Percentiles rank a stretch among this genome's conserved stretches.
These are phyloP conservation scores for Norana najaformis DNA, from an alignment of 2,888 invertebrate genomes.

Conservation along the genomic window DNA sequence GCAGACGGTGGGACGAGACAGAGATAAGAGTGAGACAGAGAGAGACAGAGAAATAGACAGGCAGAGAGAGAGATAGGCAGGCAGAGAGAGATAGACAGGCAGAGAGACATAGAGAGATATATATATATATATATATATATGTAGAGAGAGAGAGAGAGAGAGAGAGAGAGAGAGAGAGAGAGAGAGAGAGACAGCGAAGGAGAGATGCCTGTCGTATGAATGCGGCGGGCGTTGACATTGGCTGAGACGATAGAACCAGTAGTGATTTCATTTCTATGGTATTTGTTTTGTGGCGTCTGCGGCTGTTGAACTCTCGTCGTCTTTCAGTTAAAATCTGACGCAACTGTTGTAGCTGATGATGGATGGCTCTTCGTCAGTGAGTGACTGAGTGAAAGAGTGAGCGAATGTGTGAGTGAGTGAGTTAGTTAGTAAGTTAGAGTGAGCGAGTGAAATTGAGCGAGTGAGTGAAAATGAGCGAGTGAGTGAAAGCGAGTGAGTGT, in stretches of 20 bases:
- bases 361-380: not conserved
- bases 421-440: not conserved
- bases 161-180: too few relatives aligned
- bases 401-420: not conserved
- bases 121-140: too few relatives aligned
- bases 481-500: too few relatives aligned
- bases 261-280: not conserved
- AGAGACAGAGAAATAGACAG: not conserved
- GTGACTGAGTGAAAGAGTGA: not conserved
- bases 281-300: not conserved
- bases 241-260: too few relatives aligned
- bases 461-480: too few relatives aligned
- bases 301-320: not conserved
- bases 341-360: not conserved
- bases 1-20: not conserved
- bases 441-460: too few relatives aligned
- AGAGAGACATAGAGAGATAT: too few relatives aligned
- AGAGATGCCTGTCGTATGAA: too few relatives aligned
- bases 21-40: not conserved
- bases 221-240: too few relatives aligned
- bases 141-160: too few relatives aligned
- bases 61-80: not conserved
- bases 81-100: too few relatives aligned
- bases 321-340: not conserved
- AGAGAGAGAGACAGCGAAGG: too few relatives aligned